Evolutionary conservation across 2,797 vertebrate species (phyloP).

Genomic region (Lepus oiostolus): DNA sequence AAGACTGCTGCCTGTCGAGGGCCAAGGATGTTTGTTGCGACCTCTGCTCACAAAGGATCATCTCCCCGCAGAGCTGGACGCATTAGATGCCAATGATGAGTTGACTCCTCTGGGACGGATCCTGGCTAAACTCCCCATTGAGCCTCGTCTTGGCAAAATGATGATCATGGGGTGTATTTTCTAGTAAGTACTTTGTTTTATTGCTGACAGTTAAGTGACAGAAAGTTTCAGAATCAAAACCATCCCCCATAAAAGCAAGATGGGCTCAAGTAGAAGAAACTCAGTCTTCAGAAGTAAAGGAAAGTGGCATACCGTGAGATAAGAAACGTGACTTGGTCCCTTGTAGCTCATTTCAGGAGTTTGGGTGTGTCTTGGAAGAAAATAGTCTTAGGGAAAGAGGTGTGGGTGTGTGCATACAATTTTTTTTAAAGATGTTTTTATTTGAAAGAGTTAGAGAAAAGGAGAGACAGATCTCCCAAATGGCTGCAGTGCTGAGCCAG

Average conservation of each 20-base stretch:
- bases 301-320: neutral
- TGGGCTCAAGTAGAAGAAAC: neutral
- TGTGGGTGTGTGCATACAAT: too few relatives aligned
- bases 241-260: neutral
- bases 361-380: neutral
- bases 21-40: neutral
- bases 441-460: too few relatives aligned
- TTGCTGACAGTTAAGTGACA: neutral
- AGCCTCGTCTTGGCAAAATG: conserved; percentile 98
- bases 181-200: conserved; percentile 90
- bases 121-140: conserved; percentile 96
- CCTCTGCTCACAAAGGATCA: conserved; percentile 67
- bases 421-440: too few relatives aligned
- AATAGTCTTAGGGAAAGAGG: neutral
- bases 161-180: conserved; percentile 99
- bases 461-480: too few relatives aligned
- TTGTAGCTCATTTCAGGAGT: neutral
- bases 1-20: neutral
- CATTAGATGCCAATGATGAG: conserved; percentile 95
- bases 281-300: neutral
- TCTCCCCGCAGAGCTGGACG: conserved; percentile 93
- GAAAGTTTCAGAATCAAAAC: neutral
- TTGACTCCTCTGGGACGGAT: conserved; percentile 97
- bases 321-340: neutral
- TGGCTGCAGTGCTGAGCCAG: too few relatives aligned